These are phyloP conservation scores for Ecdyonurus torrentis DNA, from an alignment of 2,888 invertebrate species.

Conservation along the genomic window DNA sequence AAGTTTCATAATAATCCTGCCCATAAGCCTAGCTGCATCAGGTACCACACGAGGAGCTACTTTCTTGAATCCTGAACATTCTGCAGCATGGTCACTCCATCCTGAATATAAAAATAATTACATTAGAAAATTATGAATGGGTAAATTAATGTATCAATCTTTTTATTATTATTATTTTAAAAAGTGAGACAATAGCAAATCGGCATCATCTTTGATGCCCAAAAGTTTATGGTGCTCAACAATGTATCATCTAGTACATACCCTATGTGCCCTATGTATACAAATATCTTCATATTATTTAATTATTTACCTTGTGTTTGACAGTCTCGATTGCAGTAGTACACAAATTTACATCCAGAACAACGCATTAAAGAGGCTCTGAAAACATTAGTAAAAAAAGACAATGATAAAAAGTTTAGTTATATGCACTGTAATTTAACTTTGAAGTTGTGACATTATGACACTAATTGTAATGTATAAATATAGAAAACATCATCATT, in stretches of 20 bases:
- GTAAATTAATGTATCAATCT: background rate
- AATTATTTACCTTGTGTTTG: slow-evolving; percentile 38
- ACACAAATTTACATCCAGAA: slow-evolving; percentile 63
- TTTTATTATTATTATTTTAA: background rate
- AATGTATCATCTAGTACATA: too few relatives aligned
- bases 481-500: too few relatives aligned
- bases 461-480: too few relatives aligned
- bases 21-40: slow-evolving; percentile 65
- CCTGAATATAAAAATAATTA: slow-evolving; percentile 23
- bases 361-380: slow-evolving; percentile 62
- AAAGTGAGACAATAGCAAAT: too few relatives aligned
- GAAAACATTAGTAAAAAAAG: slow-evolving; percentile 22
- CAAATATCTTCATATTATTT: too few relatives aligned
- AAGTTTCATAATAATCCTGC: slow-evolving; percentile 53
- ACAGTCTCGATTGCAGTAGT: slow-evolving; percentile 66
- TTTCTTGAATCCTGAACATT: slow-evolving; percentile 59
- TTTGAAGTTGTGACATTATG: too few relatives aligned
- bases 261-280: too few relatives aligned
- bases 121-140: too few relatives aligned
- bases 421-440: too few relatives aligned
- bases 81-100: slow-evolving; percentile 68
- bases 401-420: too few relatives aligned
- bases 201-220: too few relatives aligned
- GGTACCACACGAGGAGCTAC: slow-evolving; percentile 56
- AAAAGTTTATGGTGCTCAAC: too few relatives aligned